Conservation (phyloP, 2,113 vertebrate species). For the Megaptera novaeangliae region DNA sequence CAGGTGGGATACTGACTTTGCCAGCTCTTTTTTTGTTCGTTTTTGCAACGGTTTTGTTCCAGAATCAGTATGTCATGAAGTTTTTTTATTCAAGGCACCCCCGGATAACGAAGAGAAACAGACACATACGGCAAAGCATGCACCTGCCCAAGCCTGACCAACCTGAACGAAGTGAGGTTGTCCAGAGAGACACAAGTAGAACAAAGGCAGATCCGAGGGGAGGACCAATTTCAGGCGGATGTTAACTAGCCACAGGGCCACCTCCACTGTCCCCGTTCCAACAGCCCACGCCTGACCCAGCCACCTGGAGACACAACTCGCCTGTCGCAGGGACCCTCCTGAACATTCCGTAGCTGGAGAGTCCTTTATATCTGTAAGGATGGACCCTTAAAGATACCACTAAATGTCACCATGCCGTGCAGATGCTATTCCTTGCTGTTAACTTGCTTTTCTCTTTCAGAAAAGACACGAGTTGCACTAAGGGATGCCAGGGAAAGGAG, state of each 20-base stretch:
- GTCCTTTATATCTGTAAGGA: not conserved
- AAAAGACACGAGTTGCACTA: not conserved
- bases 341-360: not conserved
- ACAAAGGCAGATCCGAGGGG: slow-evolving; percentile 66
- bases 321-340: not conserved
- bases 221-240: slow-evolving; percentile 59
- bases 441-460: not conserved
- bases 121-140: slow-evolving; percentile 78
- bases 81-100: slow-evolving; percentile 88
- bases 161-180: slow-evolving; percentile 78
- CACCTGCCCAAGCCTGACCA: slow-evolving; percentile 77
- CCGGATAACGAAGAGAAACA: slow-evolving; percentile 87
- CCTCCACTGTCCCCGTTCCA: not conserved
- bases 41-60: slow-evolving; percentile 81
- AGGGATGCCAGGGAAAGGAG: not conserved
- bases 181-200: slow-evolving; percentile 70
- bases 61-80: slow-evolving; percentile 85
- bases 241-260: not conserved
- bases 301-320: not conserved
- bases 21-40: slow-evolving; percentile 16
- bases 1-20: slow-evolving; percentile 69
- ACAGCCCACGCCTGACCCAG: not conserved
- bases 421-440: not conserved
- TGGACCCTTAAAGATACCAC: not conserved
- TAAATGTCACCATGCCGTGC: not conserved